phyloP scores from a whole-genome alignment of 2,113 vertebrate species.

The Mixornis gularis region DNA sequence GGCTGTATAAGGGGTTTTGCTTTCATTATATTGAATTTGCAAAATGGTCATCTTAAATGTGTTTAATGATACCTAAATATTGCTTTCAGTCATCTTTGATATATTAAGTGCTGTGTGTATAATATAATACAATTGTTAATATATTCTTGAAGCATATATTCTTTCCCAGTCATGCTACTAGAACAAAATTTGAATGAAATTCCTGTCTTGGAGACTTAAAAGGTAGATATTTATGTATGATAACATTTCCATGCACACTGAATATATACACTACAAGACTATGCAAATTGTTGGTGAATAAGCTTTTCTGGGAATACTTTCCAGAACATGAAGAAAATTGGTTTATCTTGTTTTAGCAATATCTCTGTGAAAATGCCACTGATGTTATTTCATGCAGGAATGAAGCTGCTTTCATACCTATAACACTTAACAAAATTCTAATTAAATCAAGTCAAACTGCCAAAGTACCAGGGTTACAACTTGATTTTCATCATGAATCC shows the following conservation, averaged over 20 bases:
- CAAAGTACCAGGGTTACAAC: neutral
- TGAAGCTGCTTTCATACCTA: neutral
- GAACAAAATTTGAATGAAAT: neutral
- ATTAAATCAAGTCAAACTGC: neutral
- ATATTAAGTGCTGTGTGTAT: neutral
- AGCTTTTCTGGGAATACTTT: neutral
- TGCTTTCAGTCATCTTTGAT: neutral
- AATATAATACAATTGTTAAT: neutral
- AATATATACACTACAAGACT: neutral
- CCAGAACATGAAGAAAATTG: neutral
- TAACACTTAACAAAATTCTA: neutral
- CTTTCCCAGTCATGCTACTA: neutral
- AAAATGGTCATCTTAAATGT: neutral
- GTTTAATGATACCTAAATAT: neutral
- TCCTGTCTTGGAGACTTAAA: neutral
- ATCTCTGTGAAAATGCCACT: neutral
- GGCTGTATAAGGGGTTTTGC: neutral
- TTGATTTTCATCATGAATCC: neutral
- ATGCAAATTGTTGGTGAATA: neutral
- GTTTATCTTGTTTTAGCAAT: neutral
- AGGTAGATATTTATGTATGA: neutral
- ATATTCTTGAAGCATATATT: neutral
- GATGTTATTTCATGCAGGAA: neutral
- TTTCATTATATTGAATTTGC: neutral
- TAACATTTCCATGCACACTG: neutral